Evolutionary conservation across 2,888 invertebrate genomes (phyloP), one percentile per base, ranked within the genome.

Genomic region (Chalcis sispes): DNA sequence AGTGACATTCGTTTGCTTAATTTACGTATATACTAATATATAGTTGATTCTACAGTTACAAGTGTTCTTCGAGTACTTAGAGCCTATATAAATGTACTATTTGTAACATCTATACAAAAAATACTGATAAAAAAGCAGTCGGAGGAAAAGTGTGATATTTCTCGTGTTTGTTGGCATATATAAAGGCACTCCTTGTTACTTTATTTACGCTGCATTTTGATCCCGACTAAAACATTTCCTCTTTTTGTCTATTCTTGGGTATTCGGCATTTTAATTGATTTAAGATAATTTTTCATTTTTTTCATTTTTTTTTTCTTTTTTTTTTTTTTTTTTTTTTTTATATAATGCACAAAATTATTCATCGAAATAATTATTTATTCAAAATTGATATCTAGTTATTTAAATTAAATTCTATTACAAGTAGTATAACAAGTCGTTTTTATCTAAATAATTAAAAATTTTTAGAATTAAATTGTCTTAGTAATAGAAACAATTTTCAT

Each of bases 101-200:
- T 61, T 54, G 50, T 61, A 32, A 67, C 27, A 15, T 54, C 25
- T 32, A 23, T 67, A 67, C 61, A 18, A 52, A 61, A 74, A 74
- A 74, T 74, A 67, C 73, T 67, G 61, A 67, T 74, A 62, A 74
- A 64, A 52, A 74, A 67, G 67, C 59, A 59, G 67, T 73, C 40
- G 20, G 52, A 62, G 61, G n/a, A 61, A 67, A 67, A 61, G 7
- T 61, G 20, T 48, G 13, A 46, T 10, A 56, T n/a, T 29, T 62
- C 46, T 46, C 56, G 40, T 52, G n/a, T 56, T 29, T 48, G 40
- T 70, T 69, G 75, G 69, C 69, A 58, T 74, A 7, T 69, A 54
- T 42, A 64, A 75, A 75, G 75, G 75, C 75, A 75, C 75, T 75
- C 75, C 58, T 42, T 56, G 20, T 70, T 70, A 75, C 75, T 64